Percentiles rank a stretch among this genome's conserved stretches.
Conservation (phyloP, 1,140 invertebrate species). For the Hermetia illucens region DNA sequence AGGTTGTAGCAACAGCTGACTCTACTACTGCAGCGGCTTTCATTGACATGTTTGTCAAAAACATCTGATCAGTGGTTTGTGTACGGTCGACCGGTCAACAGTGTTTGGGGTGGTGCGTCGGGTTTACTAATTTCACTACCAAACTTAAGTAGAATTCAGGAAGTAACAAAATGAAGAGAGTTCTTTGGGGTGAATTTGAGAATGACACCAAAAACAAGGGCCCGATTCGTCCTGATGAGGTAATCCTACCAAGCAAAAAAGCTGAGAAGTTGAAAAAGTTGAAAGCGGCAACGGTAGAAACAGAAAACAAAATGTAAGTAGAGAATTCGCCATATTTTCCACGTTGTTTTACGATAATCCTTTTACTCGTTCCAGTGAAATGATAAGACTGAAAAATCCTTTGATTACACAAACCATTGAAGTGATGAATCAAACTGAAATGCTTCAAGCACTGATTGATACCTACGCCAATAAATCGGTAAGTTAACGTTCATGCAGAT, state of each 20-base stretch:
- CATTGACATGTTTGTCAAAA: too few relatives aligned
- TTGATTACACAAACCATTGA: constrained; percentile 27
- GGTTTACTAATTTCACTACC: too few relatives aligned
- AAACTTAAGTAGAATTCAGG: too few relatives aligned
- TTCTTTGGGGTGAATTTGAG: background rate
- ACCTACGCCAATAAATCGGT: constrained; percentile 28
- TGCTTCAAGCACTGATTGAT: constrained; percentile 26
- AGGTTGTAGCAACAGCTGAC: too few relatives aligned
- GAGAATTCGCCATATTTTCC: background rate
- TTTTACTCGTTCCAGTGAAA: background rate
- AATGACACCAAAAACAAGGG: background rate
- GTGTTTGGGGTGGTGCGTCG: too few relatives aligned
- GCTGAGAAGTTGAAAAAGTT: constrained; percentile 1
- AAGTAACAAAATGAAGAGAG: background rate
- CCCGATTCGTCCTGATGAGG: background rate
- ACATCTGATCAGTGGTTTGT: too few relatives aligned
- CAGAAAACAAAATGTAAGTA: constrained; percentile 1
- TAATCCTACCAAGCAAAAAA: constrained; percentile 1
- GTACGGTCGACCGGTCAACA: too few relatives aligned
- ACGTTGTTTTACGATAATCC: background rate
- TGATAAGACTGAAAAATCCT: constrained; percentile 20
- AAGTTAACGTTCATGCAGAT: constrained; percentile 5
- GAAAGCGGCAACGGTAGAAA: background rate
- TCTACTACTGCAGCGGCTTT: too few relatives aligned
- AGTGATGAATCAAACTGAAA: constrained; percentile 29